Conservation (phyloP, 2,888 invertebrate genomes). For the Andricus quercusramuli region DNA sequence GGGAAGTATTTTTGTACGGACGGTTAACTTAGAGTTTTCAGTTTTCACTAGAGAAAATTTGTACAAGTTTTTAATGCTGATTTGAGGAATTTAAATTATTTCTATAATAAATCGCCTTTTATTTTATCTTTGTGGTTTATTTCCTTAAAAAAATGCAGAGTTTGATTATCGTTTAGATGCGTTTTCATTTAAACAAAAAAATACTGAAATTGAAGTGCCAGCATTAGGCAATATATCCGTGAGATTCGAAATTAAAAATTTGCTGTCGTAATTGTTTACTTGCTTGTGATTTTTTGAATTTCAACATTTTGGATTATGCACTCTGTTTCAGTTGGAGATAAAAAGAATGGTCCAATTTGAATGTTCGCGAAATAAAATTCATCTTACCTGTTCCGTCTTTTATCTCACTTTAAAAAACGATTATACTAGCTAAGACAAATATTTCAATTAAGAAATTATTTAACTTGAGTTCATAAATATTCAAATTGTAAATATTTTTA, state of each 20-base stretch:
- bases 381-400: constrained; percentile 73
- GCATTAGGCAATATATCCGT: too few species aligned
- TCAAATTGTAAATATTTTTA: too few species aligned
- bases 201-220: too few species aligned
- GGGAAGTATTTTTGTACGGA: background rate
- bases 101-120: background rate
- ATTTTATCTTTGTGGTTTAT: background rate
- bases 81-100: background rate
- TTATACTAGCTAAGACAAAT: constrained; percentile 70
- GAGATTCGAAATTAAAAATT: too few species aligned
- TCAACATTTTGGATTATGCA: constrained; percentile 56
- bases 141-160: background rate
- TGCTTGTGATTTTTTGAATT: too few species aligned
- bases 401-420: constrained; percentile 55
- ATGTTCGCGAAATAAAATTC: constrained; percentile 73
- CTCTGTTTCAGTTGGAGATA: constrained; percentile 72
- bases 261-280: too few species aligned
- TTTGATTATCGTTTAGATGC: background rate
- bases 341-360: constrained; percentile 73
- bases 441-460: background rate
- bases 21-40: background rate
- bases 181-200: background rate
- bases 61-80: background rate
- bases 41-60: background rate
- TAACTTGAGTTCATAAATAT: too few species aligned